Evolutionary conservation across 2,888 invertebrate species (phyloP), one percentile per base, ranked within the genome.

Genomic region (Ariolimax columbianus): DNA sequence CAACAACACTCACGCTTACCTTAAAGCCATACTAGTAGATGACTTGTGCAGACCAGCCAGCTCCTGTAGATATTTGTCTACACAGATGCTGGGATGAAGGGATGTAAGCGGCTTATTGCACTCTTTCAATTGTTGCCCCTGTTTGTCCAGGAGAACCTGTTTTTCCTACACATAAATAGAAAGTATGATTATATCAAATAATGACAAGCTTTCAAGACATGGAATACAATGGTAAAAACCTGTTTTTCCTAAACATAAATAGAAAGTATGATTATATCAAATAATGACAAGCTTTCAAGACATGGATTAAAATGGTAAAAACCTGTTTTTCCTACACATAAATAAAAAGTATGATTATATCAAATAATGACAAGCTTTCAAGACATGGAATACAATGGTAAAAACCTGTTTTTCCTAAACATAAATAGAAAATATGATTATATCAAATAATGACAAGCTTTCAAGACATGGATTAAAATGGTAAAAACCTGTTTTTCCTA

Each of bases 401-500:
- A 87, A 85, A 47, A 73, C 66, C 47, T 88, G 36, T 55, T 63
- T 86, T n/a, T 47, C 83, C 86, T 89, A n/a, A 2, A n/a, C 70
- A 40, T 47, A 19, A 40, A 19, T 30, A 47, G 4, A 33, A 19
- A 66, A 33, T 9, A n/a, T n/a, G n/a, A 23, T n/a, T 63, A 30
- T 7, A n/a, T 63, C 11, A 33, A 2, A 33, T 33, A 66, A 9
- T 33, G 26, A 63, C 4, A 63, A 14, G 23, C 6, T n/a, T n/a
- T n/a, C 23, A 63, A n/a, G n/a, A 63, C n/a, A n/a, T n/a, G n/a
- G n/a, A n/a, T n/a, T n/a, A n/a, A n/a, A n/a, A n/a, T n/a, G n/a
- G n/a, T n/a, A n/a, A 87, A 85, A 47, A 73, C 66, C 47, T 88
- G 36, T 55, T 63, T 86, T n/a, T 47, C 83, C 86, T 89, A n/a